phyloP scores from a whole-genome alignment of 2,888 invertebrate species.

The Coleophora flavipennella region DNA sequence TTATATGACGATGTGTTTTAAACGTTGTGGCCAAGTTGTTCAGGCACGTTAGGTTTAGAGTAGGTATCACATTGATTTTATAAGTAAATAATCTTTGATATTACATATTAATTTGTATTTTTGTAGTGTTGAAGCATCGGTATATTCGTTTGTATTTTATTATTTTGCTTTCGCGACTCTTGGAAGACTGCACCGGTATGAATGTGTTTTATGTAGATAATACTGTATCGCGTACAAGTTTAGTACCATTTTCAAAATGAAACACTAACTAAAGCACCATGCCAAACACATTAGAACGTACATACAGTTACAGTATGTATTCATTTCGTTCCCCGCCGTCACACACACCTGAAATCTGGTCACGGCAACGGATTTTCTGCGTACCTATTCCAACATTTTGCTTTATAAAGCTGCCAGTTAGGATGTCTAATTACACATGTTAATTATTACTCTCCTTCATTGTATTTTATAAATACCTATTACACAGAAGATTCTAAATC shows the following conservation, averaged over 20 bases:
- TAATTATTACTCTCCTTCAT: conserved; percentile 29
- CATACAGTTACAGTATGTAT: conserved; percentile 18
- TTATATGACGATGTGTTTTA: not conserved
- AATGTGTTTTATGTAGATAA: conserved; percentile 49
- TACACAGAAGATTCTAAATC: conserved; percentile 64
- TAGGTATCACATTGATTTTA: conserved; percentile 5
- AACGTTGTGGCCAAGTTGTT: conserved; percentile 17
- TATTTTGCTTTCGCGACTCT: conserved; percentile 33
- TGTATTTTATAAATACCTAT: conserved; percentile 67
- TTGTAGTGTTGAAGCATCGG: not conserved
- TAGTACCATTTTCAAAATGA: conserved; percentile 50
- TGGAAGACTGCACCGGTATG: conserved; percentile 61
- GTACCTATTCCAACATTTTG: conserved; percentile 2
- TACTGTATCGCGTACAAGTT: conserved; percentile 45
- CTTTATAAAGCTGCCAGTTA: conserved; percentile 37
- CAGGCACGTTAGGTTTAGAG: conserved; percentile 22
- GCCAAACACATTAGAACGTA: conserved; percentile 50
- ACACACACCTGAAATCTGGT: conserved; percentile 11
- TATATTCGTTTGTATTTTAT: not conserved
- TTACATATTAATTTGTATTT: not conserved
- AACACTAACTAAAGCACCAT: conserved; percentile 58
- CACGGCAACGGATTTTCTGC: no score
- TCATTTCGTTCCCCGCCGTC: conserved; percentile 22
- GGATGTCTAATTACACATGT: conserved; percentile 40
- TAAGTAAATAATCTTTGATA: conserved; percentile 4